Conservation (phyloP, 37 sponge, comb jelly and placozoan species). For the Oopsacas minuta region DNA sequence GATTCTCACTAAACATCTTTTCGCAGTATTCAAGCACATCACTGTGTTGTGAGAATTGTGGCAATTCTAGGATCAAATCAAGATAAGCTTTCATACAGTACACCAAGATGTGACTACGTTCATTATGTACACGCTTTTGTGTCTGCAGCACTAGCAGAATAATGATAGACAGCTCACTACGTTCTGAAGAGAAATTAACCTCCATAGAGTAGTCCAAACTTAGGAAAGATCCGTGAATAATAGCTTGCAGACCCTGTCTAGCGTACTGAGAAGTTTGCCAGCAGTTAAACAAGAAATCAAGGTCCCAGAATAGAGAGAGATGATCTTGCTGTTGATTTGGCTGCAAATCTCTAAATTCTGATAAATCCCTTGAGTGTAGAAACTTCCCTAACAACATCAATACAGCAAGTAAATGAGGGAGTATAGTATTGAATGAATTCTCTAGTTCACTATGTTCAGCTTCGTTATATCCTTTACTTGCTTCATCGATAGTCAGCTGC, state of each 20-base stretch:
- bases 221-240: not conserved
- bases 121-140: not conserved
- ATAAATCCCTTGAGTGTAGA: not conserved
- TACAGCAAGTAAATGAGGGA: not conserved
- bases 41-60: not conserved
- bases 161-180: not conserved
- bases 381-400: not conserved
- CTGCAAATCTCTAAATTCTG: not conserved
- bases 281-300: not conserved
- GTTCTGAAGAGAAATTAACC: not conserved
- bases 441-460: not conserved
- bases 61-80: not conserved
- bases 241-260: not conserved
- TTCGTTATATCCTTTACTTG: not conserved
- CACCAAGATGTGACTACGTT: not conserved
- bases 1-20: not conserved
- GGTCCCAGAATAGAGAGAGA: not conserved
- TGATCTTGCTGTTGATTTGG: not conserved
- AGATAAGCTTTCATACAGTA: conserved; percentile 2
- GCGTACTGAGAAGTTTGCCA: conserved; percentile 10
- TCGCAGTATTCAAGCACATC: not conserved
- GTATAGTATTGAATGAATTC: not conserved
- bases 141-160: not conserved
- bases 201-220: not conserved
- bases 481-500: not conserved